These are phyloP conservation scores for Strigops habroptila DNA, from an alignment of 2,113 vertebrate genomes.

Conservation along the genomic window DNA sequence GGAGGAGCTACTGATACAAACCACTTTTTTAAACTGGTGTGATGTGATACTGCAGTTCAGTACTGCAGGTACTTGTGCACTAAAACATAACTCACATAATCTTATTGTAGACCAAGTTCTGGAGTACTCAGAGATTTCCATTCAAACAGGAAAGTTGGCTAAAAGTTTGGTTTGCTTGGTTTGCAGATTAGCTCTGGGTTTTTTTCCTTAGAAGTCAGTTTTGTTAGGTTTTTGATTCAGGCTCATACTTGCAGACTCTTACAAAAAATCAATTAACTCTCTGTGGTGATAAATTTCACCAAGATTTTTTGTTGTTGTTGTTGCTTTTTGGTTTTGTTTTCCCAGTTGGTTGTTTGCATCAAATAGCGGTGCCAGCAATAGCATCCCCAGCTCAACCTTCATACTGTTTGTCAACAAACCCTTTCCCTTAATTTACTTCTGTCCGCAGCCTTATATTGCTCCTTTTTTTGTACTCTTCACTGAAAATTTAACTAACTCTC, in stretches of 20 bases:
- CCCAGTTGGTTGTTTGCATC: not conserved
- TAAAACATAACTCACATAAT: not conserved
- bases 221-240: not conserved
- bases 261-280: not conserved
- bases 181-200: not conserved
- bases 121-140: not conserved
- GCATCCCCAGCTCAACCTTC: not conserved
- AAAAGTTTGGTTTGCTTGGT: not conserved
- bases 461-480: not conserved
- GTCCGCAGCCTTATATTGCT: not conserved
- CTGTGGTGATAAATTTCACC: not conserved
- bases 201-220: not conserved
- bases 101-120: not conserved
- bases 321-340: not conserved
- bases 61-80: not conserved
- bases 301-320: not conserved
- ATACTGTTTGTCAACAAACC: not conserved
- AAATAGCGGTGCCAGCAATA: not conserved
- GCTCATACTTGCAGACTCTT: not conserved
- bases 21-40: not conserved
- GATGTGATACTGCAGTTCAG: not conserved
- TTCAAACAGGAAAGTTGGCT: not conserved
- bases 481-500: not conserved
- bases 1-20: not conserved
- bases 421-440: not conserved